A percentile compares a stretch with the other conserved stretches of the same genome.
Evolutionary conservation across 2,888 invertebrate genomes (phyloP).

Genomic region (Dendrolimus pini): DNA sequence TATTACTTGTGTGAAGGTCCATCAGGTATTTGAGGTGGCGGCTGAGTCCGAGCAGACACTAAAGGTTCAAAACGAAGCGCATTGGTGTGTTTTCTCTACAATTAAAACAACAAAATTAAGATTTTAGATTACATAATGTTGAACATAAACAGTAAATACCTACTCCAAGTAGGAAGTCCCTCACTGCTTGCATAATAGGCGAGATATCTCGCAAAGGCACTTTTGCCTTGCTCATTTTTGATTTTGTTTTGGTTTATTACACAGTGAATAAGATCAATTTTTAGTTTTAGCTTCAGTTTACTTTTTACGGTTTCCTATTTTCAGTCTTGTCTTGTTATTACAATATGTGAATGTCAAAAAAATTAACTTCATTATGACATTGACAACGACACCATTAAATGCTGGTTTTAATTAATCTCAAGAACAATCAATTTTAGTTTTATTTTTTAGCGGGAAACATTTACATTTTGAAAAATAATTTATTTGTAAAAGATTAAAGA

Average conservation of each 20-base stretch:
- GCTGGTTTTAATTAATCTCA: too few relatives aligned
- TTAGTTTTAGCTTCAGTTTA: too few relatives aligned
- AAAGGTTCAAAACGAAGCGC: constrained; percentile 82
- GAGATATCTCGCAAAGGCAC: constrained; percentile 79
- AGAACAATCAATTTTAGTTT: too few relatives aligned
- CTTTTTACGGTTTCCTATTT: too few relatives aligned
- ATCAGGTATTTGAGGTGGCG: constrained; percentile 87
- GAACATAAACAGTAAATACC: constrained; percentile 23
- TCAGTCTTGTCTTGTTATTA: too few relatives aligned
- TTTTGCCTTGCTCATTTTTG: constrained; percentile 54
- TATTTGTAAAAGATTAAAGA: too few relatives aligned
- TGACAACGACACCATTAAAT: too few relatives aligned
- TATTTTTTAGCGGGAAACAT: too few relatives aligned
- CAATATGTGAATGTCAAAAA: too few relatives aligned
- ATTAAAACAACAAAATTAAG: constrained; percentile 14
- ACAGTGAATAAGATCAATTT: neutral
- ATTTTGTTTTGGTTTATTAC: constrained; percentile 1
- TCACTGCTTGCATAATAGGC: constrained; percentile 76
- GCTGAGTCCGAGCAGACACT: constrained; percentile 85
- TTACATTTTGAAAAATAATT: too few relatives aligned
- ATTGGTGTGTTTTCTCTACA: constrained; percentile 77
- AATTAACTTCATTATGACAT: too few relatives aligned
- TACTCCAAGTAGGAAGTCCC: constrained; percentile 83
- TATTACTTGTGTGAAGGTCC: constrained; percentile 84
- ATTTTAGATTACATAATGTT: constrained; percentile 37